Evolutionary conservation across 2,797 vertebrate species (phyloP).

Genomic region (Dendrocincla fuliginosa): DNA sequence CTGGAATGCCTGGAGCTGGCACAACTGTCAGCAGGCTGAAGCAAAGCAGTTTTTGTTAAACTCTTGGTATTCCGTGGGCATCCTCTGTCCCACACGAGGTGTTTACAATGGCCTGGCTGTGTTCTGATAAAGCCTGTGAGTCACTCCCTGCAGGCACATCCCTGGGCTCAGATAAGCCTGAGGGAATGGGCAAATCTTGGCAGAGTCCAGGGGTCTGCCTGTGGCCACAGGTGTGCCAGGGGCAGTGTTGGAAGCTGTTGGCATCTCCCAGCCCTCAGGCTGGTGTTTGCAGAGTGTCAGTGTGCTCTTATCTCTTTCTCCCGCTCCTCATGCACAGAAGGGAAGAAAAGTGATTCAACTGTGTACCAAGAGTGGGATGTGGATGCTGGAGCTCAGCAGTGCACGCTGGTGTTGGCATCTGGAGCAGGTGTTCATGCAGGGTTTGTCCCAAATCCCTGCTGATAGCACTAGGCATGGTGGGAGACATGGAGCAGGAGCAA

Average conservation of each 20-base stretch:
- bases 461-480: accelerated
- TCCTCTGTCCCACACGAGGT: neutral
- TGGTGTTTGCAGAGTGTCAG: neutral
- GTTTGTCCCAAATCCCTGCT: neutral
- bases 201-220: neutral
- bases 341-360: neutral
- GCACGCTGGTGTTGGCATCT: accelerated
- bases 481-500: accelerated
- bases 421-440: neutral
- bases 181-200: neutral
- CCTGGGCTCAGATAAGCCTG: neutral
- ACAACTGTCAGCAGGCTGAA: neutral
- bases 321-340: accelerated
- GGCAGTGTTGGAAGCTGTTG: neutral
- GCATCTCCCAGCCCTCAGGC: neutral
- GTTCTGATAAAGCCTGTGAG: neutral
- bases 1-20: neutral
- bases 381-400: neutral
- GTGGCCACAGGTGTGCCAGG: accelerated
- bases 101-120: neutral
- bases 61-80: neutral
- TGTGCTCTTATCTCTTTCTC: neutral
- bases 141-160: neutral
- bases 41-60: neutral
- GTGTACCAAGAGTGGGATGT: accelerated